Evolutionary conservation across 2,797 vertebrate species (phyloP), one percentile per base, ranked within the genome.

Genomic region (Rhodeus uyekii): DNA sequence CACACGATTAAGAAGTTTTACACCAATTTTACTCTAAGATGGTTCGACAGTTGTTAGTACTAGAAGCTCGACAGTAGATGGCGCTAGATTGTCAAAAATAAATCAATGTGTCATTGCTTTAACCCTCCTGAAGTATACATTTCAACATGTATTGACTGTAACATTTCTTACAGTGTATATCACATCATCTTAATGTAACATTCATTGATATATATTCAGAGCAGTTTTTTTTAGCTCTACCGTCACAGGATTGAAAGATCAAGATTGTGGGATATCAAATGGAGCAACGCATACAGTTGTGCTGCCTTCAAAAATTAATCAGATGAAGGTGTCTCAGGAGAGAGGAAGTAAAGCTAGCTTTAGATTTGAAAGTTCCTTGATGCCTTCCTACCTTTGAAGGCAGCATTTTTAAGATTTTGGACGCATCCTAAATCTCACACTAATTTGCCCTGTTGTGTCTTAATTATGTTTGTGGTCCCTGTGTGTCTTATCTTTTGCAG

Each of bases 41-140:
- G 2, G 24, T 22, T 48, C 3, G 13, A 48, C 27, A 67, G 46
- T 50, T 81, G 78, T 83, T 61, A 58, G 81, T 29, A 55, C 68
- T 74, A 76, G 22, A 84, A 29, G 12, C 44, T 29, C 22, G 14
- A 71, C 86, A 81, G 46, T 65, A 87, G 86, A 85, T 82, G 75
- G 86, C 10, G 39, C 69, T 80, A 83, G 63, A 85, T 36, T 29
- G 34, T 42, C 58, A 42, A n/a, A 53, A 53, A 65, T 32, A 16
- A 6, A 38, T 60, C 4, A 19, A 2, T 27, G 50, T 75, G 4
- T 19, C 14, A 36, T 12, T 0, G 22, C 38, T 55, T 55, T 24
- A 12, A 24, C 22, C n/a, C 8, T 64, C 19, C 19, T 36, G 24
- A 64, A 67, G 64, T 67, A 3, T 63, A n/a, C 3, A 16, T 65